Evolutionary conservation across 2,888 invertebrate genomes (phyloP), one percentile per base, ranked within the genome.

Genomic region (Dimorphilus gyrociliatus): DNA sequence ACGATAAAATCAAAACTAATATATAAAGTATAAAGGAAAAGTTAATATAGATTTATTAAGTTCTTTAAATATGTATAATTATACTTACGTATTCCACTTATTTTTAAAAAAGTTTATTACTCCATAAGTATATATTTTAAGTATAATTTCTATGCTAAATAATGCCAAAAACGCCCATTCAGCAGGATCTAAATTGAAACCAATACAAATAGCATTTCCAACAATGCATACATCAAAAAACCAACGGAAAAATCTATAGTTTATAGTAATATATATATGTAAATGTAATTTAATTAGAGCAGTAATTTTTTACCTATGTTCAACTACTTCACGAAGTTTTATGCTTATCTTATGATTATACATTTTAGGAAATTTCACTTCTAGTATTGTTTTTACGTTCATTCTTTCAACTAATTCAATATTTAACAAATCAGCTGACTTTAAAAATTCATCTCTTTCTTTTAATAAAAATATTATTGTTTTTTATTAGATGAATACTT

Each of bases 1-100:
- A 66, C 60, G 8, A 64, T 31, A 33, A 64, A 60, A 40, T 66
- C 66, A 51, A 66, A 66, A 25, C 65, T 65, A 41, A n/a, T n/a
- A n/a, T n/a, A n/a, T n/a, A n/a, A n/a, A n/a, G n/a, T n/a, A n/a
- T n/a, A n/a, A n/a, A n/a, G n/a, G n/a, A n/a, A n/a, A n/a, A n/a
- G n/a, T n/a, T n/a, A n/a, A n/a, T 10, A 16, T 7, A 27, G 16
- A 10, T 8, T 8, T 25, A 25, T 13, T 25, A 8, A 25, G 14
- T 8, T 13, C 7, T 7, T 7, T 7, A 12, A 25, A 8, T 25
- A 14, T 25, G 25, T 7, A 10, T 27, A 3, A 3, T 8, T 17
- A 16, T 23, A 53, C 60, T 56, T 47, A 65, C 62, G 54, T 36
- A 41, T 67, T 66, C 66, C 66, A 66, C 25, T 56, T 49, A 25